Base-by-base conservation (phyloP, 30 jellyfish, hydroid and myxozoan species). In the Catostylus mosaicus region DNA sequence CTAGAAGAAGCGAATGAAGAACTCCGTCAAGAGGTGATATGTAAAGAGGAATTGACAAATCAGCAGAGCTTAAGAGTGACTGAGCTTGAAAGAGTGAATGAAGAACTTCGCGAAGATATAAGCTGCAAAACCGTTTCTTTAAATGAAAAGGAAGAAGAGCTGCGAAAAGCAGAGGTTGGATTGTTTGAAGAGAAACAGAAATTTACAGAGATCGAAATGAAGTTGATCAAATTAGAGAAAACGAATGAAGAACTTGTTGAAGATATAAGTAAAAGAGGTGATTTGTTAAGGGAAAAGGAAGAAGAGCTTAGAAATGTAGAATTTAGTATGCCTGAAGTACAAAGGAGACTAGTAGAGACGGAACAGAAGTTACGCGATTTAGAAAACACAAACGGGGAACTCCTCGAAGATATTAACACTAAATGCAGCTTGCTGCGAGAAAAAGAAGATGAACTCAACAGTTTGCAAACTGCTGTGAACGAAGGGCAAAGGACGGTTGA, bases 1-100 rank as follows among this genome's bases (percentile, higher is more conserved):
- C 32, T 66, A 36, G 78, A 66, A 66, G 57, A 66, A 29, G 3
- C 78, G 32, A 66, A 66, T 33, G 78, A 29, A 33, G 78, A 66
- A 33, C 78, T 66, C 32, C 78, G 56, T 12, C 1, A 1, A 16
- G 78, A 52, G 67, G 7, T 52, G 6, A 52, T 10, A 4, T 24
- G 29, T 4, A 52, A n/a, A n/a, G 67, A 52, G 19, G 67, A 52
- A 10, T 20, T 52, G 27, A 52, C 19, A 10, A 52, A 52, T 4
- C 24, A 52, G 29, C 67, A 52, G 19, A 20, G 67, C 3, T 10
- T 8, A 16, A 43, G 16, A 16, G n/a, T n/a, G n/a, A n/a, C n/a
- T n/a, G n/a, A n/a, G n/a, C 56, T 43, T 43, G 56, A 6, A 6
- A 43, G 12, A 16, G 56, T 43, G 8, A 43, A 43, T 16, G 16